phyloP scores from a whole-genome alignment of 1,140 invertebrate species.

The Lethocerus indicus region DNA sequence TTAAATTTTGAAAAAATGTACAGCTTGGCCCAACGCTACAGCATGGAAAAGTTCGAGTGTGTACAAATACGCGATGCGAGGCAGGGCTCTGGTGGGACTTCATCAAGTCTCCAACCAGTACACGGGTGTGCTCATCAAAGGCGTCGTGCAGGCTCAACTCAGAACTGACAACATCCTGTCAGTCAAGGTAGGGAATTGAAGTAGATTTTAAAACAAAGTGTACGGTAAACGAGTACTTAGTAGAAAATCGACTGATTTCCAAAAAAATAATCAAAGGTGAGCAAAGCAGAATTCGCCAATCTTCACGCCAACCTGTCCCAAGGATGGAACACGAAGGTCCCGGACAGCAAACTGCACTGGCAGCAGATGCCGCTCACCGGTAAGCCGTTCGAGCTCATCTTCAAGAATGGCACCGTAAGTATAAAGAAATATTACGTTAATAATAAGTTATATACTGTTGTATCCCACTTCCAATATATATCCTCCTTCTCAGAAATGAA shows the following conservation, averaged over 20 bases:
- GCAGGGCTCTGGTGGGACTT: constrained; percentile 34
- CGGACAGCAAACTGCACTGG: constrained; percentile 29
- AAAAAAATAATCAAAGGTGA: no score
- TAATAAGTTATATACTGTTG: no score
- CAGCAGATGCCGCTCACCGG: constrained; percentile 28
- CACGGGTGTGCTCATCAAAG: constrained; percentile 34
- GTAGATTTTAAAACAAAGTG: no score
- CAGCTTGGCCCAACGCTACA: no score
- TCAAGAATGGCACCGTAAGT: constrained; percentile 34
- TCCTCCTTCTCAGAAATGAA: no score
- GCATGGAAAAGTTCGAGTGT: constrained; percentile 34
- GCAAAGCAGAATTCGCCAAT: constrained; percentile 30
- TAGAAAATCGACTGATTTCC: no score
- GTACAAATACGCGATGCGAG: constrained; percentile 39
- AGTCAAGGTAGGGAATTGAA: no score
- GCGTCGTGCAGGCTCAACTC: constrained; percentile 31
- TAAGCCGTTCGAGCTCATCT: constrained; percentile 37
- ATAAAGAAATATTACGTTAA: no score
- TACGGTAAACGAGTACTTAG: no score
- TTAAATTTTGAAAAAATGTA: no score
- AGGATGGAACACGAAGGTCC: constrained; percentile 27
- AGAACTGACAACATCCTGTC: constrained; percentile 26
- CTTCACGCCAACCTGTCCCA: constrained; percentile 31
- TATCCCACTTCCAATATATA: no score
- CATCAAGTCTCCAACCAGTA: constrained; percentile 30